Evolutionary conservation across 2,888 invertebrate genomes (phyloP).

Genomic region (Philereme vetulata): DNA sequence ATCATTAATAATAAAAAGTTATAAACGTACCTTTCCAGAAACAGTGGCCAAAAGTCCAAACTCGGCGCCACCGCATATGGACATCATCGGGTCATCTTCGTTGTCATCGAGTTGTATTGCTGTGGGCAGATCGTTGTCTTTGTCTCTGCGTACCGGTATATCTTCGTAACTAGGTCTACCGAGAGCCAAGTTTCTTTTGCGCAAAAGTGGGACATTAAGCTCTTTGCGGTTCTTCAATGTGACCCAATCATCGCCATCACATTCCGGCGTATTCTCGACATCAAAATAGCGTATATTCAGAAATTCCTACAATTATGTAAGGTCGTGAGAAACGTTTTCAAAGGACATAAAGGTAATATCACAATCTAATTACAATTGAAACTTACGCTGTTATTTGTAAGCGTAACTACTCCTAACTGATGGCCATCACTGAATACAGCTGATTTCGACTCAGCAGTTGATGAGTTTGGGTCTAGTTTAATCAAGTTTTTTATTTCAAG

Average conservation of each 20-base stretch:
- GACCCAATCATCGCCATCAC: conserved; percentile 49
- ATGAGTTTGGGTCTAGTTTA: conserved; percentile 62
- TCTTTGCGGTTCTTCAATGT: conserved; percentile 61
- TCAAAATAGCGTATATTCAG: conserved; percentile 71
- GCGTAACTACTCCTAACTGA: conserved; percentile 77
- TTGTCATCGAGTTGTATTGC: conserved; percentile 83
- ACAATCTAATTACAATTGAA: too few species aligned
- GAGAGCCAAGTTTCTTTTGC: conserved; percentile 66
- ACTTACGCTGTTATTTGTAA: conserved; percentile 70
- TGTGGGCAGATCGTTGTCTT: conserved; percentile 77
- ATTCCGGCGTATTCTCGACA: conserved; percentile 52
- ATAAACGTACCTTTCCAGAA: conserved; percentile 90
- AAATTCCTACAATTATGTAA: conserved; percentile 58
- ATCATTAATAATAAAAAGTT: background rate
- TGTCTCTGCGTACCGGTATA: conserved; percentile 53
- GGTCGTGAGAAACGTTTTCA: background rate
- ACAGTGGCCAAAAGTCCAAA: conserved; percentile 93
- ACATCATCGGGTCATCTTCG: conserved; percentile 91
- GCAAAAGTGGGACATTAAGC: conserved; percentile 65
- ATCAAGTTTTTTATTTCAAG: conserved; percentile 65
- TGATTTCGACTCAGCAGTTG: conserved; percentile 63
- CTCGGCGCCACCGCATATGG: conserved; percentile 94
- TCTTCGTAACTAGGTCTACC: conserved; percentile 74
- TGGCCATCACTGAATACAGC: conserved; percentile 76
- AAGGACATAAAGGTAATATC: conserved; percentile 5